Evolutionary conservation across 2,888 invertebrate genomes (phyloP).

Genomic region (Blastobasis adustella): DNA sequence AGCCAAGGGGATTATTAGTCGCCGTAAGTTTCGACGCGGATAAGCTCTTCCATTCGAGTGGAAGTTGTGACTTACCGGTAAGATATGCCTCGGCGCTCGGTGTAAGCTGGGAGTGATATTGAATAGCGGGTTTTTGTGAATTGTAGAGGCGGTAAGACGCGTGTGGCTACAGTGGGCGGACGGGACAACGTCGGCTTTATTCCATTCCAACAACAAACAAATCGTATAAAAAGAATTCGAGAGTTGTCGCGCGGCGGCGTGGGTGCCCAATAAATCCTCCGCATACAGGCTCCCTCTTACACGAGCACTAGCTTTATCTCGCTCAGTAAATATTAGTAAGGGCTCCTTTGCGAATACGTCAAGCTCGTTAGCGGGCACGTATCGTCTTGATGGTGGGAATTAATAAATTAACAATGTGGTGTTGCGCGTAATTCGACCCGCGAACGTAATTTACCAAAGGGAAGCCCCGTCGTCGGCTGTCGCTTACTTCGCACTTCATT

Average conservation of each 20-base stretch:
- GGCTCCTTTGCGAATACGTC: too few relatives aligned
- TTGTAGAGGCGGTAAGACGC: too few relatives aligned
- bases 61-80: too few relatives aligned
- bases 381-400: not conserved
- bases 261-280: slow-evolving; percentile 22
- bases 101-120: too few relatives aligned
- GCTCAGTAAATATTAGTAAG: too few relatives aligned
- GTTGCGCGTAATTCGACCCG: not conserved
- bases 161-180: slow-evolving; percentile 18
- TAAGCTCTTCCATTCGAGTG: too few relatives aligned
- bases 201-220: slow-evolving; percentile 18
- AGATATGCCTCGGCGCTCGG: too few relatives aligned
- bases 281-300: not conserved
- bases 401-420: not conserved
- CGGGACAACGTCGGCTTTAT: not conserved
- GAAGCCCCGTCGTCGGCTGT: slow-evolving; percentile 2
- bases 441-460: too few relatives aligned
- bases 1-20: not conserved
- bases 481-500: slow-evolving; percentile 7
- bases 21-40: too few relatives aligned
- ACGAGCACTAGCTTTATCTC: too few relatives aligned
- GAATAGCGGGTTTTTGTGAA: too few relatives aligned
- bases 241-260: slow-evolving; percentile 15
- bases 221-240: slow-evolving; percentile 23
- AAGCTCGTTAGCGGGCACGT: slow-evolving; percentile 1